Evolutionary conservation across 2,113 vertebrate genomes (phyloP).

Genomic region (Gavia stellata): DNA sequence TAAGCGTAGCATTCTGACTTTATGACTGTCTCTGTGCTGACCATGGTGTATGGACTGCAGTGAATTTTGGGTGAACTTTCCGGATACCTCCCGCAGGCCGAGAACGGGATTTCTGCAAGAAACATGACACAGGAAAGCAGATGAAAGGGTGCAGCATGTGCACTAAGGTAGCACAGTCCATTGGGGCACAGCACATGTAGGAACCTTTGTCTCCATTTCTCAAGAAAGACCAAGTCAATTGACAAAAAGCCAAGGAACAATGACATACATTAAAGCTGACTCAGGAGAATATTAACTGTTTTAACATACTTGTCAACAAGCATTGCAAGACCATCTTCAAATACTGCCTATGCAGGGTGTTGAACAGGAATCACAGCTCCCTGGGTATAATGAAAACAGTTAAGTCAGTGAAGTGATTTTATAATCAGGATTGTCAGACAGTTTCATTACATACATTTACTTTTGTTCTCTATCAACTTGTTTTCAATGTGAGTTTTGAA

Average conservation of each 20-base stretch:
- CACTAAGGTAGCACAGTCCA: not conserved
- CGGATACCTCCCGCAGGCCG: rapidly evolving
- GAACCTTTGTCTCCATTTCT: not conserved
- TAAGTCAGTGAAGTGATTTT: not conserved
- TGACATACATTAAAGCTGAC: not conserved
- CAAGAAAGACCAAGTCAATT: not conserved
- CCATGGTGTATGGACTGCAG: rapidly evolving
- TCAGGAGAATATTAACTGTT: not conserved
- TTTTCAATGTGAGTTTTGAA: not conserved
- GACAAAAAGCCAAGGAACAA: not conserved
- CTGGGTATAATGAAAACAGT: not conserved
- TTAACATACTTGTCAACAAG: not conserved
- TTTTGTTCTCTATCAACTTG: not conserved
- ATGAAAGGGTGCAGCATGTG: not conserved
- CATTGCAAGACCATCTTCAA: conserved; percentile 5
- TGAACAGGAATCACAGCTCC: conserved; percentile 6
- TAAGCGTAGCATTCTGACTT: not conserved
- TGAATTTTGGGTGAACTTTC: not conserved
- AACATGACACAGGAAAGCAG: rapidly evolving
- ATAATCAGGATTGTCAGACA: not conserved
- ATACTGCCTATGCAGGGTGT: not conserved
- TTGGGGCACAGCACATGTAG: not conserved
- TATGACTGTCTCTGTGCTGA: not conserved
- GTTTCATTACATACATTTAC: not conserved
- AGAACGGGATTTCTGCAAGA: rapidly evolving